Evolutionary conservation across 2,888 invertebrate species (phyloP).

Genomic region (Philonicus albiceps): DNA sequence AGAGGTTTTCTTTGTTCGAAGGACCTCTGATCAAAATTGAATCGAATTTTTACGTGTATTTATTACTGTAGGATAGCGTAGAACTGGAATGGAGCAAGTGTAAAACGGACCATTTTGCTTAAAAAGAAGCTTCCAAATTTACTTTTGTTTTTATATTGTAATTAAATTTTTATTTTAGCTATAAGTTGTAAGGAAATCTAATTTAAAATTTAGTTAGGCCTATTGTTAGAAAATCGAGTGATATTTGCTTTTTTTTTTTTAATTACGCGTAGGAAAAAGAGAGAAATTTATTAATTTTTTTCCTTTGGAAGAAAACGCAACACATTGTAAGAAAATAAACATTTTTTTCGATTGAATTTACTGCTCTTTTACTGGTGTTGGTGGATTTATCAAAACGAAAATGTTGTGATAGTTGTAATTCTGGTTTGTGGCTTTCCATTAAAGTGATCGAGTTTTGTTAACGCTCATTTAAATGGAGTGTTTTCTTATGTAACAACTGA

Average conservation of each 20-base stretch:
- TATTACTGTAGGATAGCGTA: background rate
- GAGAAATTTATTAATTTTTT: background rate
- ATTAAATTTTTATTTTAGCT: background rate
- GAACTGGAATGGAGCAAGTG: background rate
- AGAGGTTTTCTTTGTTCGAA: background rate
- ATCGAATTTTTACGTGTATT: conserved; percentile 33
- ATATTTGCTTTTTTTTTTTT: conserved; percentile 33
- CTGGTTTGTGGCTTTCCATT: background rate
- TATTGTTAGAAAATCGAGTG: background rate
- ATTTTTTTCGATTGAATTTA: background rate
- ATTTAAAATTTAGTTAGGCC: background rate
- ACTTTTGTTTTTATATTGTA: background rate
- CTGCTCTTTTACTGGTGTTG: background rate
- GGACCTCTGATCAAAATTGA: background rate
- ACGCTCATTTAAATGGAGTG: background rate
- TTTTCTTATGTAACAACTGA: background rate
- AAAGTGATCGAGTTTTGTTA: background rate
- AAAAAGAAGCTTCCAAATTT: background rate
- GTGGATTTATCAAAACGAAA: background rate
- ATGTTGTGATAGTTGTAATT: background rate
- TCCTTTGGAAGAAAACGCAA: conserved; percentile 18
- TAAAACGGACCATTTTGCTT: background rate
- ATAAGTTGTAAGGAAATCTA: background rate
- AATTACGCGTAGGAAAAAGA: background rate
- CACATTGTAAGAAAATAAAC: conserved; percentile 14